Evolutionary conservation across 2,113 vertebrate genomes (phyloP).

Genomic region (Rhodinocichla rosea): DNA sequence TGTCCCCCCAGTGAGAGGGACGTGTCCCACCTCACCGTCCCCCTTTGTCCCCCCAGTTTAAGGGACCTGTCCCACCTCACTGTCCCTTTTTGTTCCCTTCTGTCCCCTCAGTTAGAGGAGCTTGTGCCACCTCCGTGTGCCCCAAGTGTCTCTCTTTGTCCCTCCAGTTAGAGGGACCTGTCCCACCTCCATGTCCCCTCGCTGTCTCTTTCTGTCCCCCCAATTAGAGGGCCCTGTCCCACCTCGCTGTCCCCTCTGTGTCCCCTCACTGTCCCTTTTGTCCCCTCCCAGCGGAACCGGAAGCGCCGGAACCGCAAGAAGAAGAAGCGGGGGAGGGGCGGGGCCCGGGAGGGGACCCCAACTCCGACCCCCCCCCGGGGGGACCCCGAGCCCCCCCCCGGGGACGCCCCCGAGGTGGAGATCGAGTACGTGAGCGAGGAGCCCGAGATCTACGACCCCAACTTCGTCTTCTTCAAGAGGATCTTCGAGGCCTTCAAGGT

Average conservation of each 20-base stretch:
- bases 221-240: no score
- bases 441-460: background rate
- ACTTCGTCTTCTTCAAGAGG: background rate
- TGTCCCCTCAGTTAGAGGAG: no score
- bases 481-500: background rate
- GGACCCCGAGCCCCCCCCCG: background rate
- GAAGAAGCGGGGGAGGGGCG: background rate
- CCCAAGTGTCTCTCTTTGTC: background rate
- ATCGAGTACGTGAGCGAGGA: background rate
- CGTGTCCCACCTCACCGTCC: no score
- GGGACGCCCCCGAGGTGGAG: background rate
- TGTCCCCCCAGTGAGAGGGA: background rate
- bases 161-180: no score
- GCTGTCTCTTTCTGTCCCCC: no score
- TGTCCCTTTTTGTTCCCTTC: background rate
- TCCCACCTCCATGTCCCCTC: no score
- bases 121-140: no score
- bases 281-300: background rate
- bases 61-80: no score
- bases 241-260: background rate
- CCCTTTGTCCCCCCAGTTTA: no score
- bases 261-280: background rate
- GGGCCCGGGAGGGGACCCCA: background rate
- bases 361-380: background rate
- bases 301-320: background rate